Base-by-base conservation (phyloP, 2,113 vertebrate genomes). In the Eretmochelys imbricata region DNA sequence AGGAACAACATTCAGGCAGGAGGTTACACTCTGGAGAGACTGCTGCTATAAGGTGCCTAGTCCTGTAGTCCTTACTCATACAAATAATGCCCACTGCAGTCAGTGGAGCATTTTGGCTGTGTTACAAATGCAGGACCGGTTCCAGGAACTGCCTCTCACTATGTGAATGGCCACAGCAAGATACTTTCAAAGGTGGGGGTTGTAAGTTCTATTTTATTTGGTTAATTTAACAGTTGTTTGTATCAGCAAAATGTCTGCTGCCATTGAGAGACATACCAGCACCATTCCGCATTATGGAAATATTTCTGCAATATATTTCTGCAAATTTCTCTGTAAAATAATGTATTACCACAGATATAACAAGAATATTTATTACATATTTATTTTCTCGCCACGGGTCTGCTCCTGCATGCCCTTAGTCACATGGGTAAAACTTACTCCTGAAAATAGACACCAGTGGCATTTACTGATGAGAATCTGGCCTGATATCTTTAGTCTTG, bases 251-350 rank as follows among this genome's bases (percentile, higher is more conserved):
- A 78, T 78, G 75, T 27, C 20, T 48, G 42, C 24, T 78, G 38
- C 38, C 42, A 48, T 14, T 48, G 51, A 72, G 93, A 95, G 65
- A 88, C 91, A 31, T 53, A 88, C 75, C 80, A 87, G 46, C 80
- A 8, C 62, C 48, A 86, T 82, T 93, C 46, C 2, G 13, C 82
- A 42, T 11, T 65, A 14, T 1, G 14, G 25, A 78, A 94, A 82
- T 72, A 62, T 0, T 42, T 42, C 42, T 42, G 42, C 42, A 42
- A 42, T 86, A 35, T 8, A 72, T 27, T 80, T 90, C 87, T 38
- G 7, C 9, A 22, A n/a, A 46, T 24, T 78, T 85, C 22, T 83
- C 38, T 87, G 48, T 42, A 88, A 89, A 87, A 85, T n/a, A 81
- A 49, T 7, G 31, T 1, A 31, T 17, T 50, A 6, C 31, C 89